A percentile compares a stretch with the other conserved stretches of the same genome.
These are phyloP conservation scores for Pristis pectinata DNA, from an alignment of 2,797 vertebrate species.

Conservation along the genomic window DNA sequence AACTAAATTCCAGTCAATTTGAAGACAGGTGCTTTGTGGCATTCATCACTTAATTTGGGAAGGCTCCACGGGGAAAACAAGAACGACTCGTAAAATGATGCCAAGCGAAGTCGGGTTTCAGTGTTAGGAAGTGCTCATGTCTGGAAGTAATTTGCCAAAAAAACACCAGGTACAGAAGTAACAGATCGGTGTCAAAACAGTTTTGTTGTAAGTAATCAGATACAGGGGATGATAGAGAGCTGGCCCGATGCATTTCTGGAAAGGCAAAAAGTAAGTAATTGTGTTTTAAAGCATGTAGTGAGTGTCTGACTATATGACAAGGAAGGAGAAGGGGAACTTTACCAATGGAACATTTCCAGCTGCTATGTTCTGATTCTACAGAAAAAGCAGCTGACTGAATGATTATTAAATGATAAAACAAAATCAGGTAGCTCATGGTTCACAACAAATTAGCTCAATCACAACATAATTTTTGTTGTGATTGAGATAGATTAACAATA, in stretches of 20 bases:
- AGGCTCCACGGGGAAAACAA: neutral
- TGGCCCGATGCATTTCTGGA: neutral
- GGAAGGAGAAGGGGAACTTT: neutral
- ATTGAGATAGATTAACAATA: neutral
- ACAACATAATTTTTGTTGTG: neutral
- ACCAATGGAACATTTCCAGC: neutral
- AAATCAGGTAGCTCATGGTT: neutral
- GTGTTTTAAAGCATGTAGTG: neutral
- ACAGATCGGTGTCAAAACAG: neutral
- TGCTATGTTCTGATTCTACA: neutral
- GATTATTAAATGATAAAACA: neutral
- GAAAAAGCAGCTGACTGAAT: neutral
- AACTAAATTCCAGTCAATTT: neutral
- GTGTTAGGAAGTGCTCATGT: neutral
- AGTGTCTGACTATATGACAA: too few species aligned
- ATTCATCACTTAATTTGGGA: neutral
- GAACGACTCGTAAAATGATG: too few species aligned
- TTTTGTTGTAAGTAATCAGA: neutral
- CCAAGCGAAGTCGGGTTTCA: neutral
- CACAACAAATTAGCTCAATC: neutral
- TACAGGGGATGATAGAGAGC: neutral
- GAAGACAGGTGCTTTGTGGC: neutral
- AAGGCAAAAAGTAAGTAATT: too few species aligned
- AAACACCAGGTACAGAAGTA: neutral
- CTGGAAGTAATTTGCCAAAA: neutral